phyloP scores from a whole-genome alignment of 1,140 invertebrate genomes.

The Drosophila micromelanica region DNA sequence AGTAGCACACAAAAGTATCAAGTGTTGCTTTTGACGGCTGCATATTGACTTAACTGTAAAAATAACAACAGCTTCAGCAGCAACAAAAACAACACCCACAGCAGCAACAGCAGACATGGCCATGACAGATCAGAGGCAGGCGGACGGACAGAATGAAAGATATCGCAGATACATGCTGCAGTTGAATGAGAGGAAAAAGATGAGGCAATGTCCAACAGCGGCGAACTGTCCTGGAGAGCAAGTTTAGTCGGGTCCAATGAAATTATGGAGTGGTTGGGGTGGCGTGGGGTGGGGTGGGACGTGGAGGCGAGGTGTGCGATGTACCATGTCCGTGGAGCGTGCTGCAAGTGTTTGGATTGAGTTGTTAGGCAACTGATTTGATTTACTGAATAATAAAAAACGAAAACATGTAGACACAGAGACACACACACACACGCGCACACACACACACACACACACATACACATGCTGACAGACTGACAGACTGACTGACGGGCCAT shows the following conservation, averaged over 20 bases:
- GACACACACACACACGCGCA: conserved; percentile 38
- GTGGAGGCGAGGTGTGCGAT: conserved; percentile 18
- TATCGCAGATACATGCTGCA: conserved; percentile 29
- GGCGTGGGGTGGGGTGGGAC: not conserved
- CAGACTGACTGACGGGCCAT: conserved; percentile 52
- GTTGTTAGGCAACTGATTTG: conserved; percentile 83
- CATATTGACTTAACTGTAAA: conserved; percentile 82
- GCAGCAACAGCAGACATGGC: conserved; percentile 23
- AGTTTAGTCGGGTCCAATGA: conserved; percentile 9
- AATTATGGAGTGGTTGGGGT: conserved; percentile 1
- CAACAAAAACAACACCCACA: conserved; percentile 27
- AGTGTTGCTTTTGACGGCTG: conserved; percentile 82
- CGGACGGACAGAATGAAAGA: conserved; percentile 9
- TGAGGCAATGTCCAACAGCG: conserved; percentile 26
- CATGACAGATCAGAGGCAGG: conserved; percentile 24
- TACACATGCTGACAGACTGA: conserved; percentile 38
- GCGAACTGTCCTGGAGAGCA: conserved; percentile 21
- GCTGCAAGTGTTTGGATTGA: conserved; percentile 81
- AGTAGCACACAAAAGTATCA: conserved; percentile 80
- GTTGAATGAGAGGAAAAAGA: conserved; percentile 14
- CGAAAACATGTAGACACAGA: conserved; percentile 64
- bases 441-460: too few species aligned
- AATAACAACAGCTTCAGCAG: conserved; percentile 58
- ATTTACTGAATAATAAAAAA: conserved; percentile 83
- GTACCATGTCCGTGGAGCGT: conserved; percentile 66